phyloP scores from a whole-genome alignment of 2,797 vertebrate species.

The Saxicola maurus region DNA sequence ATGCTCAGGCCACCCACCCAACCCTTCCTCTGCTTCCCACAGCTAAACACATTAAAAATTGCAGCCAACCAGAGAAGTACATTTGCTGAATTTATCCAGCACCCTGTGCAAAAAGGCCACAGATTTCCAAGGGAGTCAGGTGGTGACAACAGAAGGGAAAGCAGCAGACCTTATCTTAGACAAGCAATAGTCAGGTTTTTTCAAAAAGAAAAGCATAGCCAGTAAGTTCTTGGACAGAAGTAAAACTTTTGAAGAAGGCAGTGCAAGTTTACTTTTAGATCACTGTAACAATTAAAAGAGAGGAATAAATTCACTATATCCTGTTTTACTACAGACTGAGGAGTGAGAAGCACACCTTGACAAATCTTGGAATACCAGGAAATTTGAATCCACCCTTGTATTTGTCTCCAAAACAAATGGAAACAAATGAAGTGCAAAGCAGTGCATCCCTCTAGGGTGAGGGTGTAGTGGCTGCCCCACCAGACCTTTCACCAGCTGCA shows the following conservation, averaged over 20 bases:
- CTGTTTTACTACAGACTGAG: too few species aligned
- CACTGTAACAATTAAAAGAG: neutral
- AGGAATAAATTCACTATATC: neutral
- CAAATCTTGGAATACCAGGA: neutral
- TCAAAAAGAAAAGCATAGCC: neutral
- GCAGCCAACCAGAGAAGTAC: neutral
- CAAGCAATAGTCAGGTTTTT: neutral
- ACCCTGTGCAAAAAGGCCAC: neutral
- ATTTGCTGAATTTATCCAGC: neutral
- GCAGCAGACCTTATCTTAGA: neutral
- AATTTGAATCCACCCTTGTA: neutral
- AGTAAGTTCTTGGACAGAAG: neutral
- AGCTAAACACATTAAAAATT: neutral
- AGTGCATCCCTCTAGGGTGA: neutral
- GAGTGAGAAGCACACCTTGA: neutral
- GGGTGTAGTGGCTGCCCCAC: neutral
- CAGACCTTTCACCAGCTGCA: neutral
- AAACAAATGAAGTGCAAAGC: neutral
- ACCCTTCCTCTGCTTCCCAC: neutral
- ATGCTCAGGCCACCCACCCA: neutral
- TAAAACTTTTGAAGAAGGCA: neutral
- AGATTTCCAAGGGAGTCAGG: neutral
- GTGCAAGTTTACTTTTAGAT: neutral
- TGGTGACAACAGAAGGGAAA: neutral
- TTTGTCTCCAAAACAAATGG: neutral